Evolutionary conservation across 2,888 invertebrate genomes (phyloP).

Genomic region (Polymixis lichenea): DNA sequence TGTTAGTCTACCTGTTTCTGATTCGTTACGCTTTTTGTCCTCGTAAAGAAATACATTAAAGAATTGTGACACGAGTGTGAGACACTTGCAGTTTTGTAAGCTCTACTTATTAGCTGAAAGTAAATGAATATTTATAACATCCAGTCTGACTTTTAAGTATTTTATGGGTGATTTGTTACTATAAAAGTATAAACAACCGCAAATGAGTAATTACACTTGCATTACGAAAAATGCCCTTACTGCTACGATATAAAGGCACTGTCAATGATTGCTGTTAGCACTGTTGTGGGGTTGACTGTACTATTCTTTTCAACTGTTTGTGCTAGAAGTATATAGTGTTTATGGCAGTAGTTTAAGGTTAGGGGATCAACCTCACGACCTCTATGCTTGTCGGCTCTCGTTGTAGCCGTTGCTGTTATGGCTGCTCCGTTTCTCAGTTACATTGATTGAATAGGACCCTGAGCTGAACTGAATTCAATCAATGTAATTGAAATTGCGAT

Average conservation of each 20-base stretch:
- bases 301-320: background rate
- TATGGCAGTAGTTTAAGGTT: background rate
- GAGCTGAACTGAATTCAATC: no score
- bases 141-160: background rate
- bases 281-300: background rate
- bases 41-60: slow-evolving; percentile 3
- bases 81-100: background rate
- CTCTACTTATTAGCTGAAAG: background rate
- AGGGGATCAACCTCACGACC: background rate
- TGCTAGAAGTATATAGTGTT: background rate
- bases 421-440: background rate
- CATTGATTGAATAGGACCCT: no score
- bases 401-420: background rate
- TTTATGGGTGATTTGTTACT: background rate
- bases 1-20: slow-evolving; percentile 55
- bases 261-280: background rate
- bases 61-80: slow-evolving; percentile 18
- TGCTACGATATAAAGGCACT: background rate
- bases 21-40: slow-evolving; percentile 54
- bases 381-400: background rate
- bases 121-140: background rate
- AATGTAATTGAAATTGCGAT: no score
- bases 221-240: background rate
- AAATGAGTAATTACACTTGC: background rate
- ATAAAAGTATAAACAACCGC: background rate